Conservation (phyloP, 2,888 invertebrate species). For the Lepeophtheirus nordmannii region DNA sequence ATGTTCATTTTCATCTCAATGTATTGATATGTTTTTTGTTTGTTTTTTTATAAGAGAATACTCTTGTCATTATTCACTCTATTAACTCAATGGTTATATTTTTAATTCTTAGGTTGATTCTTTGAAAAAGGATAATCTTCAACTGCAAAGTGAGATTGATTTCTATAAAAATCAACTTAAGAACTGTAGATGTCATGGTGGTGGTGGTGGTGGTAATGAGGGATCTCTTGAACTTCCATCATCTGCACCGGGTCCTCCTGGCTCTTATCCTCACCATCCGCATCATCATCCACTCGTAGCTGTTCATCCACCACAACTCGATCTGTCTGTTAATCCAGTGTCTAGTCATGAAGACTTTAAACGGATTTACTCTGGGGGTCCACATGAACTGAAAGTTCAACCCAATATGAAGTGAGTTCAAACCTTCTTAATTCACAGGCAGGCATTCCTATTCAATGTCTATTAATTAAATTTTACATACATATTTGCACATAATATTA, state of each 20-base stretch:
- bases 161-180: neutral
- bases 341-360: conserved; percentile 7
- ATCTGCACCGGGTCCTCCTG: neutral
- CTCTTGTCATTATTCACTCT: neutral
- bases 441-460: too few relatives aligned
- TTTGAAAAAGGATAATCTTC: neutral
- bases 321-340: conserved; percentile 1
- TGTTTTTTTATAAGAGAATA: too few relatives aligned
- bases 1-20: too few relatives aligned
- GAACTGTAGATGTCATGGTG: neutral
- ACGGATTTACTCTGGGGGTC: neutral
- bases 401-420: neutral
- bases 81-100: neutral
- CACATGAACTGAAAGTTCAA: neutral
- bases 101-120: neutral
- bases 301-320: conserved; percentile 7
- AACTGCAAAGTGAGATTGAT: neutral
- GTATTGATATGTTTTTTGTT: too few relatives aligned
- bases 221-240: neutral
- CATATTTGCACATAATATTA: too few relatives aligned
- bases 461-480: too few relatives aligned
- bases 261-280: neutral
- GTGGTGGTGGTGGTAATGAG: neutral
- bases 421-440: too few relatives aligned
- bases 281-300: neutral